Base-by-base conservation (phyloP, 2,797 vertebrate species). In the Falco berigora region DNA sequence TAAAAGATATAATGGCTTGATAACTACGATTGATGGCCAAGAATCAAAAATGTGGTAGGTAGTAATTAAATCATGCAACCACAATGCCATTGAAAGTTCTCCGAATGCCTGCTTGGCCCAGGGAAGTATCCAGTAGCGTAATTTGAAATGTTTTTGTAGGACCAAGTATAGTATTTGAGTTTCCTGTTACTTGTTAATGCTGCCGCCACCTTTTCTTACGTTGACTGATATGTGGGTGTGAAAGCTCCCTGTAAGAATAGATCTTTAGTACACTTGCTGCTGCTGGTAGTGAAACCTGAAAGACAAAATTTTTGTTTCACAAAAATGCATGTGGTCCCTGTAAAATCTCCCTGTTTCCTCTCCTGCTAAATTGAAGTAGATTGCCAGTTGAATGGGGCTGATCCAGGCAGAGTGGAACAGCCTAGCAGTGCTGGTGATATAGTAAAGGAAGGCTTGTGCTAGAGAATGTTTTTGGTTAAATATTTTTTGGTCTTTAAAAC, bases 171-270 rank as follows among this genome's bases (percentile, higher is more conserved):
- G 76, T 59, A 64, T 69, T 82, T 76, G 72, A 72, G 46, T 52
- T 97, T 90, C 78, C 88, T 95, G 52, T 93, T 93, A 62, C 71
- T 85, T 75, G 67, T 66, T 75, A 58, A 34, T 49, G 72, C 75
- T 94, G 36, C 81, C 91, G 63, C 42, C 76, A 52, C 84, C 53
- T 91, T 91, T 86, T 78, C 55, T 93, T 79, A 27, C 42, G 52
- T 34, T 84, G 71, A 90, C 73, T 87, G 86, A 56, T 62, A 32
- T 0, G 46, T 86, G 81, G 86, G 78, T 86, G 78, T 88, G 64
- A 95, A 90, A 83, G 12, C 61, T 89, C 72, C 12, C 18, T 44
- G 64, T 47, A 81, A 89, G 81, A 91, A 87, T 4, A 89, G 56
- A 53, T n/a, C 78, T 94, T 56, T 62, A 95, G n/a, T 49, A 36